Evolutionary conservation across 2,113 vertebrate species (phyloP).

Genomic region (Mobula hypostoma): DNA sequence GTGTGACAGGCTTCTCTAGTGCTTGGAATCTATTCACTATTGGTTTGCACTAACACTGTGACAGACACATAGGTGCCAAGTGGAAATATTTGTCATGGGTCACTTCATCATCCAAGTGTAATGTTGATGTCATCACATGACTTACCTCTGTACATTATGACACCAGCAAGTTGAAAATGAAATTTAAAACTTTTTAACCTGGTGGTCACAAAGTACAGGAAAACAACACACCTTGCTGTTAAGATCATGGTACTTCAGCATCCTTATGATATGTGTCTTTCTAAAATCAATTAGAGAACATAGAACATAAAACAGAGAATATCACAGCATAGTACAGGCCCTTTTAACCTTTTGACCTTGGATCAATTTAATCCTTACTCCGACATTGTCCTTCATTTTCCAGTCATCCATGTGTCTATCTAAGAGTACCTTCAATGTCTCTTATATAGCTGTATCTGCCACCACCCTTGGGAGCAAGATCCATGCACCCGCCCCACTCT

Average conservation of each 20-base stretch:
- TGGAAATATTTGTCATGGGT: background rate
- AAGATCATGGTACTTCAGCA: background rate
- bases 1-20: background rate
- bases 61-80: background rate
- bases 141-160: background rate
- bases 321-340: too few relatives aligned
- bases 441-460: too few relatives aligned
- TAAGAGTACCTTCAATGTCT: too few relatives aligned
- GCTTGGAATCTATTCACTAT: background rate
- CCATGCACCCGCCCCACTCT: too few relatives aligned
- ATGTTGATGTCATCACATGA: slow-evolving; percentile 20
- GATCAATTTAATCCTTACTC: too few relatives aligned
- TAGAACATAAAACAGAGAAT: too few relatives aligned
- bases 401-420: too few relatives aligned
- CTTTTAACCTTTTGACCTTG: too few relatives aligned
- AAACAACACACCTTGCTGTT: background rate
- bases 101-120: background rate
- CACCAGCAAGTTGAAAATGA: background rate
- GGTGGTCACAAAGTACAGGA: background rate
- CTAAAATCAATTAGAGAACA: background rate
- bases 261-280: background rate
- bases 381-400: too few relatives aligned
- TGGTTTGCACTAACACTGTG: background rate
- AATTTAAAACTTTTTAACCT: background rate
- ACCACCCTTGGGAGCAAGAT: too few relatives aligned